Evolutionary conservation across 2,797 vertebrate species (phyloP).

Genomic region (Anguilla anguilla): DNA sequence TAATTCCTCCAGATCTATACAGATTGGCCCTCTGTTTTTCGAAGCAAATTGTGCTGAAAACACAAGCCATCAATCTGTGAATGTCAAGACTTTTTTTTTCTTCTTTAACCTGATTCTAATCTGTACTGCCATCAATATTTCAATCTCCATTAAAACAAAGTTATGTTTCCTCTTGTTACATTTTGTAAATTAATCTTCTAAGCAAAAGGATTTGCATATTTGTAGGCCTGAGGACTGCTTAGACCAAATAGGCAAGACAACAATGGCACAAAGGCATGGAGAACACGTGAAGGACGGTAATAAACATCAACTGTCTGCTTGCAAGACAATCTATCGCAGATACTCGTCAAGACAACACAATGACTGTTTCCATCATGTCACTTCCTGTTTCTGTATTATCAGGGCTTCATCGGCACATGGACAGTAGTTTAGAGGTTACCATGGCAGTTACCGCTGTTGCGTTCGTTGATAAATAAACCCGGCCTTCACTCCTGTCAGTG

Average conservation of each 20-base stretch:
- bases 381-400: background rate
- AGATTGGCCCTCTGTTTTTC: conserved; percentile 8
- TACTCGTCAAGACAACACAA: background rate
- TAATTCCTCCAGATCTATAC: conserved; percentile 20
- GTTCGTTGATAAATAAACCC: background rate
- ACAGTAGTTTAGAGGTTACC: background rate
- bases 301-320: background rate
- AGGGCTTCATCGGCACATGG: background rate
- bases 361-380: background rate
- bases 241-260: background rate
- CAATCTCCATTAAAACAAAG: background rate
- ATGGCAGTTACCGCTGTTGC: background rate
- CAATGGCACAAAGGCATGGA: background rate
- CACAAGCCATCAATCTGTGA: conserved; percentile 19
- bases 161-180: background rate
- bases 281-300: background rate
- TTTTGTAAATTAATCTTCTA: background rate
- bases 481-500: background rate
- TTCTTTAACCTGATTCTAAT: background rate
- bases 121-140: background rate
- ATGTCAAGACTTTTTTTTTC: background rate
- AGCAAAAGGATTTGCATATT: background rate
- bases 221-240: background rate
- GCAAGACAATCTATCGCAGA: conserved; percentile 2
- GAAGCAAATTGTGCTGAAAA: conserved; percentile 18